Evolutionary conservation across 2,888 invertebrate genomes (phyloP).

Genomic region (Tenthredo scrophulariae): DNA sequence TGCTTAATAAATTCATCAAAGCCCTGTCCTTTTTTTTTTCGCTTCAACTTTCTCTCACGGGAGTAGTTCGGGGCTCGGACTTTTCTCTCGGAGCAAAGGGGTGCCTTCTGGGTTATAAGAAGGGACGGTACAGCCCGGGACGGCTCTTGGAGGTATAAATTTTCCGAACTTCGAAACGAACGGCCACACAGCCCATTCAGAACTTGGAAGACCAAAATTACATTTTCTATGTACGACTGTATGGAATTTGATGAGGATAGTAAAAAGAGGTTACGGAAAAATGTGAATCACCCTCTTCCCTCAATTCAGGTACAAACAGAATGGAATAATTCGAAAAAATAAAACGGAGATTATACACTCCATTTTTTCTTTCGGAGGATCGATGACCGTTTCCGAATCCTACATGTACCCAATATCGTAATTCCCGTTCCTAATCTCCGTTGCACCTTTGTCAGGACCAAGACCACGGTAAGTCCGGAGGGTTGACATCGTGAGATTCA

Average conservation of each 20-base stretch:
- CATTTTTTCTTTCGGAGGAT: background rate
- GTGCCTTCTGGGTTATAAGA: background rate
- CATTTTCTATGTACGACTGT: slow-evolving; percentile 13
- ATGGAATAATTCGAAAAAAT: background rate
- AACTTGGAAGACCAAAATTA: background rate
- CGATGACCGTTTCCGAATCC: background rate
- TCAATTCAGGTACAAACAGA: background rate
- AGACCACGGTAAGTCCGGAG: background rate
- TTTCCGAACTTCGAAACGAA: slow-evolving; percentile 32
- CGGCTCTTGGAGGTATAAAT: slow-evolving; percentile 29
- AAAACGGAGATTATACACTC: background rate
- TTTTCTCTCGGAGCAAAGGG: background rate
- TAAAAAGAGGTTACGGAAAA: background rate
- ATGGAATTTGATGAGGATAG: background rate
- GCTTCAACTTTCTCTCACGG: background rate
- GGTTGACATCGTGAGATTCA: background rate
- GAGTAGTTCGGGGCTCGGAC: background rate
- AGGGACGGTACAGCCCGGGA: background rate
- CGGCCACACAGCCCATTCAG: slow-evolving; percentile 3
- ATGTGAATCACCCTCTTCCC: background rate
- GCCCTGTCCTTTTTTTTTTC: background rate
- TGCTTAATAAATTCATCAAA: too few species aligned
- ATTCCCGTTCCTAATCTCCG: background rate
- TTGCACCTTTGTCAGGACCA: background rate
- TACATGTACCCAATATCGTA: background rate